Evolutionary conservation across 2,888 invertebrate species (phyloP).

Genomic region (Thera britannica): DNA sequence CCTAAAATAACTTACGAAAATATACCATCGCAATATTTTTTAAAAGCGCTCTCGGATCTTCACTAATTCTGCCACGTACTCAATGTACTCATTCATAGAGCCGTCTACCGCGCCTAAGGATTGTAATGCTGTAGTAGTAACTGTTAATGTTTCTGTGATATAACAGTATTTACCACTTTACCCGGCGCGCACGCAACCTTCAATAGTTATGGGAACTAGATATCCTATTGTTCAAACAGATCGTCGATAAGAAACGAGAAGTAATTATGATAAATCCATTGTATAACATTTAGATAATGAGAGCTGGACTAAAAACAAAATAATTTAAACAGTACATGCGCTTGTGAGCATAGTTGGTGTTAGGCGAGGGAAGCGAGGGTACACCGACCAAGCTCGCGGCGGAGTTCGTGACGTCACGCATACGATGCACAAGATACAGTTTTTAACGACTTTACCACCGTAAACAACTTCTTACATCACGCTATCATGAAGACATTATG

Average conservation of each 20-base stretch:
- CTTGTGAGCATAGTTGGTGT: conserved; percentile 21
- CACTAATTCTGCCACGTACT: neutral
- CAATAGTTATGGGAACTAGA: conserved; percentile 26
- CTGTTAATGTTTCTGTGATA: neutral
- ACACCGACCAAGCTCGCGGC: conserved; percentile 3
- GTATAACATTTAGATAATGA: conserved; percentile 19
- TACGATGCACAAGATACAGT: conserved; percentile 3
- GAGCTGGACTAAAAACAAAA: conserved; percentile 21
- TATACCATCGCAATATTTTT: conserved; percentile 21
- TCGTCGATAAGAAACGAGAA: conserved; percentile 28
- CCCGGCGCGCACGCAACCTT: conserved; percentile 16
- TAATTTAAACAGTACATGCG: conserved; percentile 6
- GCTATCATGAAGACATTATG: neutral
- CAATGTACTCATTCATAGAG: neutral
- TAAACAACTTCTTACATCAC: neutral
- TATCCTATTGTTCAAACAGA: conserved; percentile 27
- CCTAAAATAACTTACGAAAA: conserved; percentile 14
- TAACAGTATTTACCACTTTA: conserved; percentile 3
- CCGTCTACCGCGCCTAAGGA: neutral
- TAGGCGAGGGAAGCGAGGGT: neutral
- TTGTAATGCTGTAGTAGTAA: neutral
- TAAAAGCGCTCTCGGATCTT: neutral
- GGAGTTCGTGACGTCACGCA: conserved; percentile 21
- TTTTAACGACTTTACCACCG: neutral
- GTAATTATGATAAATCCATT: conserved; percentile 25